phyloP scores from a whole-genome alignment of 2,113 vertebrate species.

The Epinephelus lanceolatus region DNA sequence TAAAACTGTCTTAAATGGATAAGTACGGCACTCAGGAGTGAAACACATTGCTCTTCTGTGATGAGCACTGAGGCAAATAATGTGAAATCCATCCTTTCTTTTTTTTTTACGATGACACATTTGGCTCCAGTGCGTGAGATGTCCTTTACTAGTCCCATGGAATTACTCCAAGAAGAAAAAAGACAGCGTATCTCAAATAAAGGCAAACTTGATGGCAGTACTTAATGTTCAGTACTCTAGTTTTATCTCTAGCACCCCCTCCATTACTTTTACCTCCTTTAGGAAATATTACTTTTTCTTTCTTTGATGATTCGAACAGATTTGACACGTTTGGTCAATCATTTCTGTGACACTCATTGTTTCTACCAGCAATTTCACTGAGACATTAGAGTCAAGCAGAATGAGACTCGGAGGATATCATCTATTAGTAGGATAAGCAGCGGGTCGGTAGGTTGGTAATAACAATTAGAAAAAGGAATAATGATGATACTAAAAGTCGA shows the following conservation, averaged over 20 bases:
- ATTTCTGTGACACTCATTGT: constrained; percentile 8
- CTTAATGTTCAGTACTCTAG: constrained; percentile 8
- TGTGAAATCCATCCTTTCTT: constrained; percentile 26
- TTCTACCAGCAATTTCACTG: neutral
- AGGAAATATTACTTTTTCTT: constrained; percentile 16
- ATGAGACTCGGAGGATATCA: constrained; percentile 2
- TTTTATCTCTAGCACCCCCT: constrained; percentile 24
- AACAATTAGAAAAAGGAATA: neutral
- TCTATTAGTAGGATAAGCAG: neutral
- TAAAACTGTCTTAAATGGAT: neutral
- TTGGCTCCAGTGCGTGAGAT: constrained; percentile 1
- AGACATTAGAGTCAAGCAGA: constrained; percentile 5
- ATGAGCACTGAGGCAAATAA: constrained; percentile 29
- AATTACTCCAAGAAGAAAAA: constrained; percentile 22
- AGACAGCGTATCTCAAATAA: constrained; percentile 16
- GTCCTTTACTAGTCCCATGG: constrained; percentile 30
- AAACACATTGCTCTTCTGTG: neutral
- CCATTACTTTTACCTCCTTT: constrained; percentile 16
- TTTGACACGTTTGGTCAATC: neutral
- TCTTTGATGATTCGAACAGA: constrained; percentile 2
- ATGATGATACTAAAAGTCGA: neutral
- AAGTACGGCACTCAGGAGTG: neutral
- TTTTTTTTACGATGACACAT: neutral
- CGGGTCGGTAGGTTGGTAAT: neutral
- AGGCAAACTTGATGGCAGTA: constrained; percentile 19